These are phyloP conservation scores for Chaetodon trifasciatus DNA, from an alignment of 2,797 vertebrate genomes.

Conservation along the genomic window DNA sequence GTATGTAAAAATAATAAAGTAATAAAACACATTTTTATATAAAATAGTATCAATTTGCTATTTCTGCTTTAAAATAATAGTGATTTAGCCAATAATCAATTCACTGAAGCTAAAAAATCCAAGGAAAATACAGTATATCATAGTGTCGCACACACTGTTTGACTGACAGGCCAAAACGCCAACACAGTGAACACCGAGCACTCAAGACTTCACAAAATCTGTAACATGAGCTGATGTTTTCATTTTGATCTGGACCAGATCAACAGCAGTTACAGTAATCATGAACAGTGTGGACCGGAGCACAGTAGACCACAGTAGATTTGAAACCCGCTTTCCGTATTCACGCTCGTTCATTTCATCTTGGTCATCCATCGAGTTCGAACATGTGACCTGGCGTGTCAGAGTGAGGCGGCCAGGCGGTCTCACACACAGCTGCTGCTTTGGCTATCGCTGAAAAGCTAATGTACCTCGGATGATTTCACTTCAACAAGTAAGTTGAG, in stretches of 20 bases:
- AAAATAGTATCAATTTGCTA: not conserved
- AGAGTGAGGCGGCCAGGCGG: constrained; percentile 64
- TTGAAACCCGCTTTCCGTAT: not conserved
- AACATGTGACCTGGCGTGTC: constrained; percentile 65
- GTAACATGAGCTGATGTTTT: not conserved
- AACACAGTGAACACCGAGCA: not conserved
- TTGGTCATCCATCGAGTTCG: constrained; percentile 42
- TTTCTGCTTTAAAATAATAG: not conserved
- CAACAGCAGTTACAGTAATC: constrained; percentile 1
- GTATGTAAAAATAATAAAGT: not conserved
- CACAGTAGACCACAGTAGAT: not conserved
- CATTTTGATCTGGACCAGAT: not conserved
- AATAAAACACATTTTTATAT: not conserved
- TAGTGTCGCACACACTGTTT: not conserved
- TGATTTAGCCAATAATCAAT: not conserved
- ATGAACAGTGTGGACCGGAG: not conserved
- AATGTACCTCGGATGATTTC: constrained; percentile 71
- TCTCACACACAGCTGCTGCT: constrained; percentile 74
- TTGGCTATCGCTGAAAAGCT: constrained; percentile 73
- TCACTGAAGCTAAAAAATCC: not conserved
- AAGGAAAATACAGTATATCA: not conserved
- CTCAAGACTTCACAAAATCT: not conserved
- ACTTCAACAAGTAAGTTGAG: constrained; percentile 32
- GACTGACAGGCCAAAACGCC: not conserved
- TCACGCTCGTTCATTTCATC: constrained; percentile 29